Percentiles rank a stretch among this genome's conserved stretches.
Evolutionary conservation across 2,888 invertebrate species (phyloP).

Genomic region (Chouioia cunea): DNA sequence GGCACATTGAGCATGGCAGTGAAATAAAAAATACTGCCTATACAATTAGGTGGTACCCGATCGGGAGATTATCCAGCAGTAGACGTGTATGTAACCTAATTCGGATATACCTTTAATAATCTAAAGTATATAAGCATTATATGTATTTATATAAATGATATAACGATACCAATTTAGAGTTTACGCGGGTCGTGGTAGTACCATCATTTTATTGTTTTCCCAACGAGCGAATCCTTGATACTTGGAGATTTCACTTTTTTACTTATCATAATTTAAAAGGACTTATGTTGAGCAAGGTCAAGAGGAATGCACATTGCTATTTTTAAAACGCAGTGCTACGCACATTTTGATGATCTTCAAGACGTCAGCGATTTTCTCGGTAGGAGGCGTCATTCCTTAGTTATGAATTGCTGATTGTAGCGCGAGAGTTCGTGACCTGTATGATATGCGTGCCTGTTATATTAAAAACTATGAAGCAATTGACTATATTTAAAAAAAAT

Average conservation of each 20-base stretch:
- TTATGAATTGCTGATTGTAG: slow-evolving; percentile 52
- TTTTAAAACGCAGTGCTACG: slow-evolving; percentile 4
- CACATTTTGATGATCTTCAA: slow-evolving; percentile 17
- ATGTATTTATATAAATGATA: slow-evolving; percentile 38
- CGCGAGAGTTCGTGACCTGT: slow-evolving; percentile 52
- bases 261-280: neutral
- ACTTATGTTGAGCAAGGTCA: neutral
- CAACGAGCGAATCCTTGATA: slow-evolving; percentile 49
- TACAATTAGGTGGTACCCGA: slow-evolving; percentile 62
- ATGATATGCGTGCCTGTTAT: slow-evolving; percentile 13
- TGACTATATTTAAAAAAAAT: neutral
- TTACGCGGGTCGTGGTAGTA: slow-evolving; percentile 54
- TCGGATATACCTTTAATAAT: slow-evolving; percentile 66
- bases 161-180: slow-evolving; percentile 51
- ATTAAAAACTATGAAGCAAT: slow-evolving; percentile 35
- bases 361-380: slow-evolving; percentile 51
- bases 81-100: slow-evolving; percentile 68
- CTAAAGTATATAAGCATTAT: slow-evolving; percentile 53
- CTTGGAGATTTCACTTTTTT: slow-evolving; percentile 34
- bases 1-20: slow-evolving; percentile 65
- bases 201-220: slow-evolving; percentile 45
- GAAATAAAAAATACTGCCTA: slow-evolving; percentile 60
- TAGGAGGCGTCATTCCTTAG: slow-evolving; percentile 11
- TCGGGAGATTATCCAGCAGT: slow-evolving; percentile 68
- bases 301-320: slow-evolving; percentile 32